Evolutionary conservation across 2,113 vertebrate species (phyloP).

Genomic region (Eubucco bourcierii): DNA sequence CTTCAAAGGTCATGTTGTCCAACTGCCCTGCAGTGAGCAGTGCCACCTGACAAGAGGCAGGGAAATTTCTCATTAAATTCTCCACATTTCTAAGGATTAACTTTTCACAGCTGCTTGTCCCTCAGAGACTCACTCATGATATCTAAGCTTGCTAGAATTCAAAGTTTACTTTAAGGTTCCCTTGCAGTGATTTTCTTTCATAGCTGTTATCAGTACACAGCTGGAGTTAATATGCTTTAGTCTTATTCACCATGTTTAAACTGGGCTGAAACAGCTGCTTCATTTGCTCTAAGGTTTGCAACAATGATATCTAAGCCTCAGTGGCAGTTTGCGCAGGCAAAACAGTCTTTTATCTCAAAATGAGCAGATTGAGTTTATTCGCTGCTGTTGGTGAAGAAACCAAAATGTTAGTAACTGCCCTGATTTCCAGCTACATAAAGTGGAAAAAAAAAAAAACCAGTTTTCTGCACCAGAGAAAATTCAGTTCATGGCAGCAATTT

Average conservation of each 20-base stretch:
- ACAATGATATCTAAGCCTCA: conserved; percentile 19
- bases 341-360: conserved; percentile 39
- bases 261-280: conserved; percentile 50
- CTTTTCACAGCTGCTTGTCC: neutral
- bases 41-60: neutral
- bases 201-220: conserved; percentile 42
- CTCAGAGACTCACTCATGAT: accelerated
- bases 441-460: conserved; percentile 1
- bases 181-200: conserved; percentile 26
- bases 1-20: too few species aligned
- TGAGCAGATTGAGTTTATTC: neutral
- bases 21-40: too few species aligned
- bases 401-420: neutral
- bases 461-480: conserved; percentile 18
- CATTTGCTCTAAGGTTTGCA: conserved; percentile 32
- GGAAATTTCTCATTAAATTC: neutral
- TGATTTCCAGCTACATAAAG: neutral
- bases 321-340: neutral
- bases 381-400: neutral
- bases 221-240: conserved; percentile 48
- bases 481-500: neutral
- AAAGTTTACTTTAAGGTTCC: conserved; percentile 15
- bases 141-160: neutral
- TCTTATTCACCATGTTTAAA: conserved; percentile 40
- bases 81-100: neutral